These are phyloP conservation scores for Gallinago undulata DNA, from an alignment of 2,113 vertebrate species.

Conservation along the genomic window DNA sequence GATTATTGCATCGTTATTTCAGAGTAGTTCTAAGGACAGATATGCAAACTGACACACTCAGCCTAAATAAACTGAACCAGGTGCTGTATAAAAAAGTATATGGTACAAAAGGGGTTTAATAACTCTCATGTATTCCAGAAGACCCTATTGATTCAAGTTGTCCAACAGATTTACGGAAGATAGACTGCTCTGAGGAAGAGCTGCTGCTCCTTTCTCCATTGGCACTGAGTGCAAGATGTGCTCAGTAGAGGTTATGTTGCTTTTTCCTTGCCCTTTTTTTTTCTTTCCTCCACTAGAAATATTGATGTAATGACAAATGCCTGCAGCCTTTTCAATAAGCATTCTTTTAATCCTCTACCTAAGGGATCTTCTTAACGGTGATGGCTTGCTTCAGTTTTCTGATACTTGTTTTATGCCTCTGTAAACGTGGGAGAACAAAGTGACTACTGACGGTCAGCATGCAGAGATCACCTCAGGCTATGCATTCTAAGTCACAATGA, in stretches of 20 bases:
- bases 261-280: not conserved
- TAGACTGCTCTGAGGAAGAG: not conserved
- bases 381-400: not conserved
- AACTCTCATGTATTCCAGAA: not conserved
- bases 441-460: rapidly evolving
- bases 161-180: not conserved
- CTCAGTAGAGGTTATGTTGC: not conserved
- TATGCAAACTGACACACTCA: slow-evolving; percentile 10
- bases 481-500: not conserved
- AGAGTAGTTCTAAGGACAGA: not conserved
- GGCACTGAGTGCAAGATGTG: not conserved
- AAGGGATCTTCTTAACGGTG: not conserved
- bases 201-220: not conserved
- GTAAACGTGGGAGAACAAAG: not conserved
- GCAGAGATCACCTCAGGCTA: not conserved
- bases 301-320: not conserved
- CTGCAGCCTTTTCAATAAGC: not conserved
- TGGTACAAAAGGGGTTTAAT: not conserved
- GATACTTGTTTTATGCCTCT: not conserved
- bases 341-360: not conserved
- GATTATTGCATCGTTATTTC: slow-evolving; percentile 23
- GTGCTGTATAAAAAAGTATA: not conserved
- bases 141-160: not conserved
- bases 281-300: not conserved
- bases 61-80: not conserved